phyloP scores from a whole-genome alignment of 2,888 invertebrate species.

The Drosophila nr. fundita region DNA sequence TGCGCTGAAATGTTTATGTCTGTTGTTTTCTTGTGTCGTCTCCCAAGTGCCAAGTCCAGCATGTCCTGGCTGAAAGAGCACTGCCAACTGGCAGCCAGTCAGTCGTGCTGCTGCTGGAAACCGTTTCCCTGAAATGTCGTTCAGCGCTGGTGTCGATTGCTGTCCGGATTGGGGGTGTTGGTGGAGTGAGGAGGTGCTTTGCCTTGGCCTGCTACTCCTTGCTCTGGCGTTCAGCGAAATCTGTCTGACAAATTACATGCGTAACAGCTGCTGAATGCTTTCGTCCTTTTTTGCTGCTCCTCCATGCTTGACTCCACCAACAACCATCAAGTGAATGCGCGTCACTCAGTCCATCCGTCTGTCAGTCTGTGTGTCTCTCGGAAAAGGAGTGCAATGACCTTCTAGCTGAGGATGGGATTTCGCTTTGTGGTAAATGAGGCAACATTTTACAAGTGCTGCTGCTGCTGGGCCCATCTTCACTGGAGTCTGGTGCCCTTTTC shows the following conservation, averaged over 20 bases:
- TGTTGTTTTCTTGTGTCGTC: slow-evolving; percentile 39
- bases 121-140: slow-evolving; percentile 59
- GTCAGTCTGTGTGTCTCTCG: slow-evolving; percentile 3
- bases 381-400: slow-evolving; percentile 59
- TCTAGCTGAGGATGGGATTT: slow-evolving; percentile 32
- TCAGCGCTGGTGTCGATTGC: slow-evolving; percentile 28
- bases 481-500: background rate
- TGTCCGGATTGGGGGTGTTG: background rate
- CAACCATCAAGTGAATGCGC: slow-evolving; percentile 45
- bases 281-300: slow-evolving; percentile 29
- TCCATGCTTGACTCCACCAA: slow-evolving; percentile 46
- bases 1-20: slow-evolving; percentile 73
- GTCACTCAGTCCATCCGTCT: slow-evolving; percentile 38
- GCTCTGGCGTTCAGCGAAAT: slow-evolving; percentile 61
- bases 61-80: slow-evolving; percentile 41
- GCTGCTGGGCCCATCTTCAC: background rate
- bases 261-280: slow-evolving; percentile 70
- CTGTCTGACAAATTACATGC: slow-evolving; percentile 79
- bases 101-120: slow-evolving; percentile 65
- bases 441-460: slow-evolving; percentile 20
- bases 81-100: slow-evolving; percentile 58
- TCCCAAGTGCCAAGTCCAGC: slow-evolving; percentile 32
- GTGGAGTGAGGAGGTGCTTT: slow-evolving; percentile 19
- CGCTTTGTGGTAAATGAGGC: slow-evolving; percentile 26
- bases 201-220: background rate